Conservation (phyloP, 2,888 invertebrate species). For the Tipula confusa region DNA sequence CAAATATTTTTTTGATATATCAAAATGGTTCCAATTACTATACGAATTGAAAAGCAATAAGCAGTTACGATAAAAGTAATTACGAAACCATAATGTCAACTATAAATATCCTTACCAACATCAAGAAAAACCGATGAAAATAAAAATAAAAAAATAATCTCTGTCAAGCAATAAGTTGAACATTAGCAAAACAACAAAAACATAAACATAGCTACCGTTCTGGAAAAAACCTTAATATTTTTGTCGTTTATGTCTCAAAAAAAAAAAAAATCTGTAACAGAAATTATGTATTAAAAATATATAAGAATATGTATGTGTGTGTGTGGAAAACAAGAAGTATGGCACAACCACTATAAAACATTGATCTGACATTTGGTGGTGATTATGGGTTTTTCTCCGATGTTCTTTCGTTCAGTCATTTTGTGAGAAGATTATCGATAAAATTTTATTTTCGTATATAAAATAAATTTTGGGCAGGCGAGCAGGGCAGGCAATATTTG, state of each 20-base stretch:
- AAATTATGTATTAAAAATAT: neutral
- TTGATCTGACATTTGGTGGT: conserved; percentile 25
- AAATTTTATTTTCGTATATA: neutral
- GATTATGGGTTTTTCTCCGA: neutral
- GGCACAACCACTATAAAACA: neutral
- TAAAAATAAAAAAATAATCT: conserved; percentile 25
- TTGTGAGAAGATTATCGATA: conserved; percentile 4
- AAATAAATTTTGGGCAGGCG: neutral
- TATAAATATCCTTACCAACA: neutral
- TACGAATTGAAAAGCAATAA: neutral
- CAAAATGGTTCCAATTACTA: neutral
- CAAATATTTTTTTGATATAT: neutral
- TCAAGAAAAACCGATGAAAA: neutral
- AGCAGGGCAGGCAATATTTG: neutral
- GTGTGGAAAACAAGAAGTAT: neutral
- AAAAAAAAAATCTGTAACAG: neutral
- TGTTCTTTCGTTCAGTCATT: neutral
- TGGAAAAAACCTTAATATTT: conserved; percentile 16
- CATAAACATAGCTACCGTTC: neutral
- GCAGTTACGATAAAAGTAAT: conserved; percentile 25
- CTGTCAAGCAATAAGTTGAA: conserved; percentile 20
- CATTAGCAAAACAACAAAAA: neutral
- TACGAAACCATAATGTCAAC: conserved; percentile 25
- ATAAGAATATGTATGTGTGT: too few relatives aligned
- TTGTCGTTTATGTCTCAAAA: neutral